phyloP scores from a whole-genome alignment of 2,888 invertebrate species.

The Hypomecis atomaria region DNA sequence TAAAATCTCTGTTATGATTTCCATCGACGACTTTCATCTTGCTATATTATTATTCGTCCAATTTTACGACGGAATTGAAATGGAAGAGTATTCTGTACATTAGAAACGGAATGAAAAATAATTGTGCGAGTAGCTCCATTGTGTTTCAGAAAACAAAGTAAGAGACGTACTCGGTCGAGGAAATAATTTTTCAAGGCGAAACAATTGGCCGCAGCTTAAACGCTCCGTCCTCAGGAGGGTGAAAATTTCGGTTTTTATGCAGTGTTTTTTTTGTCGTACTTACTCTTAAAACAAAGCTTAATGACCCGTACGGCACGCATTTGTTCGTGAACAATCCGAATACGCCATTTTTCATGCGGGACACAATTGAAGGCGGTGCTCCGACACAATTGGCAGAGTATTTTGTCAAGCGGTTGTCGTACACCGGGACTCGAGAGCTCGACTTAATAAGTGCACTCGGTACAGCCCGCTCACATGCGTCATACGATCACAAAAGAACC shows the following conservation, averaged over 20 bases:
- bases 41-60: slow-evolving; percentile 60
- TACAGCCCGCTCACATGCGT: slow-evolving; percentile 53
- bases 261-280: slow-evolving; percentile 78
- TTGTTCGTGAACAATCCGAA: slow-evolving; percentile 83
- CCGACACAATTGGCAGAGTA: slow-evolving; percentile 82
- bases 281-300: slow-evolving; percentile 82
- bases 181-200: slow-evolving; percentile 62
- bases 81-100: slow-evolving; percentile 34
- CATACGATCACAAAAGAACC: slow-evolving; percentile 26
- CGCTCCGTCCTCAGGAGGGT: slow-evolving; percentile 70
- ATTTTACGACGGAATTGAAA: slow-evolving; percentile 45
- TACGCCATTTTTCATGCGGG: slow-evolving; percentile 83
- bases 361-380: slow-evolving; percentile 83
- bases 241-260: slow-evolving; percentile 72
- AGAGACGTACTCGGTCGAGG: slow-evolving; percentile 47
- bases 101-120: slow-evolving; percentile 34
- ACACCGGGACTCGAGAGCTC: slow-evolving; percentile 63
- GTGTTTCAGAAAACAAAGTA: slow-evolving; percentile 48
- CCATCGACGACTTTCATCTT: slow-evolving; percentile 63
- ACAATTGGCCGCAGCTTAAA: slow-evolving; percentile 73
- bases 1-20: slow-evolving; percentile 76
- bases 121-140: slow-evolving; percentile 45
- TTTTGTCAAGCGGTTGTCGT: slow-evolving; percentile 83
- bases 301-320: slow-evolving; percentile 83
- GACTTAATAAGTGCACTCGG: slow-evolving; percentile 74